Percentiles rank a stretch among this genome's conserved stretches.
Conservation (phyloP, 1,140 invertebrate genomes). For the Pararge aegeria region DNA sequence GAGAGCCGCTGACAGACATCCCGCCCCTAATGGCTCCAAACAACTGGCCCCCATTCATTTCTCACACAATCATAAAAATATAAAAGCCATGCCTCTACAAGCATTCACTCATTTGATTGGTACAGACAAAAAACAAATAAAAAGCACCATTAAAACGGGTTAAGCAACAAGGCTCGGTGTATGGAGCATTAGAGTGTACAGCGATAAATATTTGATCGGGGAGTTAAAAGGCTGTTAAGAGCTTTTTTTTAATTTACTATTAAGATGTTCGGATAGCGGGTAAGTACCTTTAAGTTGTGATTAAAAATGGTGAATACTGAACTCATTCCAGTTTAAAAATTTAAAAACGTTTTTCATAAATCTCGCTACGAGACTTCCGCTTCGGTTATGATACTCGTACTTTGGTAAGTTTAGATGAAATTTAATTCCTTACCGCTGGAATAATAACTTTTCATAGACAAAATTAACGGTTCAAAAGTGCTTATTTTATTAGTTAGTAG, state of each 20-base stretch:
- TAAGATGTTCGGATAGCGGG: background rate
- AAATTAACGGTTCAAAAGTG: no score
- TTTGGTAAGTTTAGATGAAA: no score
- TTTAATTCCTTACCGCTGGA: no score
- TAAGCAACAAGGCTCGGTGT: constrained; percentile 2
- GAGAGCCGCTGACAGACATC: constrained; percentile 30
- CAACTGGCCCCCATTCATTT: constrained; percentile 29
- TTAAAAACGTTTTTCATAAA: no score
- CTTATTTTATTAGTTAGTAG: no score
- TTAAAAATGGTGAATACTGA: background rate
- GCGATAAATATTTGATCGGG: constrained; percentile 5
- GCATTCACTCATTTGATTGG: constrained; percentile 24
- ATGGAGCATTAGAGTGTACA: background rate
- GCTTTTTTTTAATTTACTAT: background rate
- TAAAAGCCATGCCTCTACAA: constrained; percentile 24
- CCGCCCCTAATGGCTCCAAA: constrained; percentile 36
- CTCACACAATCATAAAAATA: constrained; percentile 37
- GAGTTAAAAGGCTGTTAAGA: background rate
- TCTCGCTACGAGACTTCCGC: no score
- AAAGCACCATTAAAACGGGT: constrained; percentile 21
- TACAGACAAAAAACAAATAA: constrained; percentile 30
- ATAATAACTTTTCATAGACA: no score
- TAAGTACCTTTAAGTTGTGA: background rate
- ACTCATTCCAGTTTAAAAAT: no score
- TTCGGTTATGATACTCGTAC: no score